Conservation (phyloP, 2,888 invertebrate species). For the Melanchra persicariae region DNA sequence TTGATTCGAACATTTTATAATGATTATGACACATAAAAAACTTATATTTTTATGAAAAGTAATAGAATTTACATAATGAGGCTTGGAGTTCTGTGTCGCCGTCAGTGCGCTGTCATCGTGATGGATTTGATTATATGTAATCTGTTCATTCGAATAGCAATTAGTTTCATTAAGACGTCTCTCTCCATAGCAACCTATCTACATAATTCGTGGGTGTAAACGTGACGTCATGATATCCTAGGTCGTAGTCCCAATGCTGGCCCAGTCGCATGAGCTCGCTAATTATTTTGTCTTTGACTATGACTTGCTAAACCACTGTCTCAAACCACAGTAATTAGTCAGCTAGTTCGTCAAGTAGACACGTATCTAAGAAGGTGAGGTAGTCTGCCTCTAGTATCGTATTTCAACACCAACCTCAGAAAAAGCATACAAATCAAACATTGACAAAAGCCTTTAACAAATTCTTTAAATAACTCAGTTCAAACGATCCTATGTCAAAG, state of each 20-base stretch:
- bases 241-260: not conserved
- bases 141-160: constrained; percentile 14
- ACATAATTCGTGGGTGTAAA: not conserved
- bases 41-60: constrained; percentile 13
- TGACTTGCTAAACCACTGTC: constrained; percentile 11
- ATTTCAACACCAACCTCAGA: constrained; percentile 36
- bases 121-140: constrained; percentile 31
- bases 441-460: constrained; percentile 27
- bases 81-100: not conserved
- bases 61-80: constrained; percentile 27
- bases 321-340: constrained; percentile 4
- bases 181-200: not conserved
- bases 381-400: not conserved
- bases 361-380: not conserved
- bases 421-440: constrained; percentile 35
- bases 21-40: not conserved
- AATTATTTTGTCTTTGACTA: constrained; percentile 21
- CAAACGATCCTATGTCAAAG: constrained; percentile 39
- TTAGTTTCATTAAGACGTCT: constrained; percentile 13
- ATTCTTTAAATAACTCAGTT: constrained; percentile 27
- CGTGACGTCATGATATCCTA: not conserved
- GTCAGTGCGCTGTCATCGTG: constrained; percentile 25
- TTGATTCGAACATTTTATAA: constrained; percentile 13
- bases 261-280: constrained; percentile 1
- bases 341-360: constrained; percentile 1